Evolutionary conservation across 92 coral and sea anemone species (phyloP), one percentile per base, ranked within the genome.

Genomic region (Palythoa heliodiscus): DNA sequence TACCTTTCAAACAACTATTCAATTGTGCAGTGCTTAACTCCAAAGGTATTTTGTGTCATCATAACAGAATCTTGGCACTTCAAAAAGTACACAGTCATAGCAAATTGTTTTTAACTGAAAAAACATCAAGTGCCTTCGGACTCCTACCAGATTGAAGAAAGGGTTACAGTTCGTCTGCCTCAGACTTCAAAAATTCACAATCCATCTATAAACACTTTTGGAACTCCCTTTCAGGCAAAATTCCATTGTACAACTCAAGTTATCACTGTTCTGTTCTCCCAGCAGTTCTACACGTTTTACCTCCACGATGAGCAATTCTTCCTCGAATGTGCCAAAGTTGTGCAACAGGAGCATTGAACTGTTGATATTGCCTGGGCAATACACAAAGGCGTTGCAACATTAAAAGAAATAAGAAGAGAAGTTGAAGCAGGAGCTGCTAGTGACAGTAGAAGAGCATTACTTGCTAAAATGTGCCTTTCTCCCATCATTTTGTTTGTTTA

Each of bases 241-340:
- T 78, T 55, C 83, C 83, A 53, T 78, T 78, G 83, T 25, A 78
- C 83, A 78, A 78, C 71, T 78, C 55, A 52, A 78, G 83, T 29
- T 29, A 78, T 68, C 83, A 78, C 83, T 55, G 83, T 55, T 78
- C 83, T 78, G 83, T 23, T 23, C 83, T 23, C 83, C 71, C 70
- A 25, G 85, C 75, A 81, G 0, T 57, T 57, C 17, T 57, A 0
- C 63, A 57, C 63, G 0, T 57, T 57, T n/a, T 57, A 57, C 63
- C 63, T 57, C 1, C 1, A 29, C 17, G 63, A 57, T n/a, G 63
- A 13, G 15, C 17, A 57, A 57, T 57, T 57, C 63, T 57, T 7
- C 17, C 17, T 57, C 63, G 17, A 13, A 57, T 57, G 63, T 13
- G 63, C 17, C 15, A 2, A 57, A 57, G 63, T 57, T n/a, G 16